Evolutionary conservation across 1,140 invertebrate species (phyloP).

Genomic region (Ectropis grisescens): DNA sequence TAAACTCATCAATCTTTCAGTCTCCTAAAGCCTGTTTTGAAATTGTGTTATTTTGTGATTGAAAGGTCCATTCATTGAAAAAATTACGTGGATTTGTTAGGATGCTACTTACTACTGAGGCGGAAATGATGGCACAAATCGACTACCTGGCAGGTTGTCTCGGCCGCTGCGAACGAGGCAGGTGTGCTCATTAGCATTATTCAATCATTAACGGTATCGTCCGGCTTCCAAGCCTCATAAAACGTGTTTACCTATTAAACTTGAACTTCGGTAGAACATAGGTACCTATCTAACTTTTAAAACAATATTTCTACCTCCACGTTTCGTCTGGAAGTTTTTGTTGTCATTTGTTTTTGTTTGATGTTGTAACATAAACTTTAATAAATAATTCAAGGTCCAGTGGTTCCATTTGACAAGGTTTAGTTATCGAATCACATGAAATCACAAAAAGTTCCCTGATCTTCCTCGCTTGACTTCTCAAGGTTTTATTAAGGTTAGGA

Average conservation of each 20-base stretch:
- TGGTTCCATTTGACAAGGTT: slow-evolving; percentile 24
- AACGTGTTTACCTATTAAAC: slow-evolving; percentile 15
- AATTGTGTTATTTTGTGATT: too few species aligned
- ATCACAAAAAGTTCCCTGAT: slow-evolving; percentile 17
- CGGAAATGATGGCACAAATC: slow-evolving; percentile 1
- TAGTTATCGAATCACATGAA: slow-evolving; percentile 24
- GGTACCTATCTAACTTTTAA: too few species aligned
- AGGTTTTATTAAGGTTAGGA: slow-evolving; percentile 3
- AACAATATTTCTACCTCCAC: too few species aligned
- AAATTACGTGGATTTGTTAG: too few species aligned
- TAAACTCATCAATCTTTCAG: too few species aligned
- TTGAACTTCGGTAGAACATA: too few species aligned
- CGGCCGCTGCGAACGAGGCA: slow-evolving; percentile 21
- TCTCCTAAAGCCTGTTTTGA: too few species aligned
- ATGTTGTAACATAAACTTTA: slow-evolving; percentile 16
- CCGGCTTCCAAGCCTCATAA: slow-evolving; percentile 19
- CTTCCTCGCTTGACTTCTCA: slow-evolving; percentile 11
- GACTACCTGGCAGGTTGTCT: slow-evolving; percentile 5
- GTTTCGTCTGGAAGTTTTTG: too few species aligned
- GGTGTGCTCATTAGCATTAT: slow-evolving; percentile 48
- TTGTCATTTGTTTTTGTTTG: slow-evolving; percentile 17
- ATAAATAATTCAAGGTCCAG: slow-evolving; percentile 31
- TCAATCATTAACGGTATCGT: slow-evolving; percentile 41
- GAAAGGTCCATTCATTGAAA: too few species aligned
- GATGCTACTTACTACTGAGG: too few species aligned